Evolutionary conservation across 2,888 invertebrate species (phyloP), one percentile per base, ranked within the genome.

Genomic region (Onthophagus sagittarius): DNA sequence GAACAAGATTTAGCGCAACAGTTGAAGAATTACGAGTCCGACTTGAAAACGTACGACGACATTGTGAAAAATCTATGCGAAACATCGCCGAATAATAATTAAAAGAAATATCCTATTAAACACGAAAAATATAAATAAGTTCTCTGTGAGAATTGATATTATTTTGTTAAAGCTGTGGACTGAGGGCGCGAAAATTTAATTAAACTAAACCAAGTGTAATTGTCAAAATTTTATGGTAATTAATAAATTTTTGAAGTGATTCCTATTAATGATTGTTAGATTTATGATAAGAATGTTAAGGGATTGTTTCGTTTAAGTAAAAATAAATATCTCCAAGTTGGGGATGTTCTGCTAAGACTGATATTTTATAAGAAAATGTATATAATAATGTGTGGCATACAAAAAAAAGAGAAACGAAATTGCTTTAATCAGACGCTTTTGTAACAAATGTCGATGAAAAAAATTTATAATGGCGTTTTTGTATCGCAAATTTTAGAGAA

Each of bases 11-110:
- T 94, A 53, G 90, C 91, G 0, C 88, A 89, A 77, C 93, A 94
- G 82, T 85, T 95, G 74, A 91, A 91, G 80, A 89, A 88, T 79
- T 94, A 91, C 83, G 94, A 95, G 83, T 91, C 91, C 9, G 91
- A 91, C 70, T 89, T 93, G 78, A 89, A 90, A 1, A 92, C 92
- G 81, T 94, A 93, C 83, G 94, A 95, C 81, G 91, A 89, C 78
- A 90, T 94, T 86, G 88, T 94, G 23, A 90, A 91, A 53, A 90
- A 92, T 9, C 88, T 94, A 82, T 90, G 90, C 82, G 89, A 89
- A 81, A 88, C 89, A 65, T 89, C 90, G 0, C 90, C 90, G 80
- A 90, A 90, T 69, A 90, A 90, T 70, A 74, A 76, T 71, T 75
- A 74, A 75, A 9, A 9, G 7, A 53, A 53, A 53, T 9, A 53